Conservation (phyloP, 2,113 vertebrate species). For the Malurus alboscapulatus region DNA sequence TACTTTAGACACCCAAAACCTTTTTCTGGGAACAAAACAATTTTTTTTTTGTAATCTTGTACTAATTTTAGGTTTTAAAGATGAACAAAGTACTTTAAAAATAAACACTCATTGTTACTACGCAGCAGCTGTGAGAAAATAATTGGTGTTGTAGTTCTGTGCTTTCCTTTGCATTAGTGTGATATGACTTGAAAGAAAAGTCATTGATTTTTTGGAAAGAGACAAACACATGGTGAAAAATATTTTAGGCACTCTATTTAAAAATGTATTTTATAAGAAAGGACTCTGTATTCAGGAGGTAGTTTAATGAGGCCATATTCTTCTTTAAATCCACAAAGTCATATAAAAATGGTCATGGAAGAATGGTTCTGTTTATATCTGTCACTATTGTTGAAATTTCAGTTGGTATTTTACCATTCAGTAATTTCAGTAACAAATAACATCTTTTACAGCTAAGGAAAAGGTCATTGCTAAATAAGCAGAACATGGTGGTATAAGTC, state of each 20-base stretch:
- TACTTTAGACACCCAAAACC: neutral
- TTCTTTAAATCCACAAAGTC: neutral
- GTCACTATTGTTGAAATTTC: neutral
- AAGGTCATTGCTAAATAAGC: neutral
- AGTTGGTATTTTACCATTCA: neutral
- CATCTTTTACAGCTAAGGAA: neutral
- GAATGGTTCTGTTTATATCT: neutral
- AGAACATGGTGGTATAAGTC: neutral
- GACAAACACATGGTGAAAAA: neutral
- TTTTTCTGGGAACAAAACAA: neutral
- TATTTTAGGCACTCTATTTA: neutral
- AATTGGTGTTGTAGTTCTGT: neutral
- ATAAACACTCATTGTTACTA: neutral
- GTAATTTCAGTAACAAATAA: neutral
- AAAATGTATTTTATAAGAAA: neutral
- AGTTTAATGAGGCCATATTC: neutral
- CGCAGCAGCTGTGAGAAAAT: neutral
- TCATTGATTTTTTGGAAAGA: neutral
- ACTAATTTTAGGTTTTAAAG: slow-evolving; percentile 9
- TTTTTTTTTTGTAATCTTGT: neutral
- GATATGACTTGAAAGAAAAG: neutral
- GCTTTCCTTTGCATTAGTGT: neutral
- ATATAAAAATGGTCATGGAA: neutral
- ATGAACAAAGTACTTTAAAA: slow-evolving; percentile 8
- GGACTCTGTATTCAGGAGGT: neutral